A percentile compares a stretch with the other conserved stretches of the same genome.
Evolutionary conservation across 2,797 vertebrate genomes (phyloP).

Genomic region (Melanotaenia maccullochi): DNA sequence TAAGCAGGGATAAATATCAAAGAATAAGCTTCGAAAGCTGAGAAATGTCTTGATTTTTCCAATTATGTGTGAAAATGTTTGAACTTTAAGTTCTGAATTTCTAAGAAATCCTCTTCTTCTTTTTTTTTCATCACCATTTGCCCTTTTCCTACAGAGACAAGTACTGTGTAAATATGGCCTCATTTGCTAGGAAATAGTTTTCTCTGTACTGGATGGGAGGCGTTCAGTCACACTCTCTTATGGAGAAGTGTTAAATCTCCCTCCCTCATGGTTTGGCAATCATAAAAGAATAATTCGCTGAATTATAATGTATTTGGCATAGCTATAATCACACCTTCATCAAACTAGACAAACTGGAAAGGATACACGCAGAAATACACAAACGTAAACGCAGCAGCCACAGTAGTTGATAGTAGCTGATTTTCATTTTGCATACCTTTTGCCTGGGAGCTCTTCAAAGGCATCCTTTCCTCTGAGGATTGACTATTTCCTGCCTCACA

Average conservation of each 20-base stretch:
- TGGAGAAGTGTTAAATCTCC: slow-evolving; percentile 21
- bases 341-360: slow-evolving; percentile 20
- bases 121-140: not conserved
- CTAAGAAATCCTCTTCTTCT: slow-evolving; percentile 13
- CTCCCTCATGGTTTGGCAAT: slow-evolving; percentile 20
- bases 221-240: slow-evolving; percentile 32
- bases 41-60: slow-evolving; percentile 12
- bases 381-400: slow-evolving; percentile 16
- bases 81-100: slow-evolving; percentile 4
- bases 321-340: slow-evolving; percentile 29
- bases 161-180: slow-evolving; percentile 34
- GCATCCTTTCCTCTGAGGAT: slow-evolving; percentile 41
- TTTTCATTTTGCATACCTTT: slow-evolving; percentile 36
- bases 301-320: slow-evolving; percentile 45
- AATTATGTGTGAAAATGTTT: slow-evolving; percentile 15
- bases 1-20: slow-evolving; percentile 3
- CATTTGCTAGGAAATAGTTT: slow-evolving; percentile 39
- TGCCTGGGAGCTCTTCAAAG: slow-evolving; percentile 65
- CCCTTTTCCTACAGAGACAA: slow-evolving; percentile 10
- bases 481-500: slow-evolving; percentile 31
- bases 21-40: slow-evolving; percentile 3
- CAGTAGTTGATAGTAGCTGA: slow-evolving; percentile 16
- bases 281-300: slow-evolving; percentile 33
- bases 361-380: slow-evolving; percentile 34
- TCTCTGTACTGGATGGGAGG: slow-evolving; percentile 30